Evolutionary conservation across 1,140 invertebrate genomes (phyloP).

Genomic region (Leucophenga varia): DNA sequence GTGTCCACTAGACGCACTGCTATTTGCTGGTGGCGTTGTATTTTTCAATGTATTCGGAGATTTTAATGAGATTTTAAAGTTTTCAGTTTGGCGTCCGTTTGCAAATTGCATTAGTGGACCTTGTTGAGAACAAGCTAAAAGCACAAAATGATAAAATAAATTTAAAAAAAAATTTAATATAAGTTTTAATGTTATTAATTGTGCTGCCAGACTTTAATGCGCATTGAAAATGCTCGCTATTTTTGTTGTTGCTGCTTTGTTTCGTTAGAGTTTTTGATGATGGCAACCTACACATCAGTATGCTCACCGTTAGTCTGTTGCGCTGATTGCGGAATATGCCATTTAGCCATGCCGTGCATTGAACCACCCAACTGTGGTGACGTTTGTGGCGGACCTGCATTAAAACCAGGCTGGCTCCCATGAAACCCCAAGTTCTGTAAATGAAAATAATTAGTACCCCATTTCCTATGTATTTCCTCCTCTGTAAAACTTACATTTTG

Average conservation of each 20-base stretch:
- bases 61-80: slow-evolving; percentile 68
- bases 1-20: slow-evolving; percentile 7
- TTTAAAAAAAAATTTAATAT: slow-evolving; percentile 6
- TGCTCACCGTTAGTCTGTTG: slow-evolving; percentile 56
- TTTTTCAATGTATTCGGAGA: slow-evolving; percentile 55
- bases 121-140: slow-evolving; percentile 45
- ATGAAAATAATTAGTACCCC: slow-evolving; percentile 3
- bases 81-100: slow-evolving; percentile 59
- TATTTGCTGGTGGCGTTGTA: slow-evolving; percentile 44
- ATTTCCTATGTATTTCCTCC: not conserved
- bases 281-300: no score
- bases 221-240: not conserved
- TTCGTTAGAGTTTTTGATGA: not conserved
- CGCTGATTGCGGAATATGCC: slow-evolving; percentile 68
- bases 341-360: slow-evolving; percentile 59
- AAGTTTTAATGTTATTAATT: no score
- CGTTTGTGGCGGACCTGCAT: slow-evolving; percentile 47
- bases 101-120: slow-evolving; percentile 49
- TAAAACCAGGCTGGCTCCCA: slow-evolving; percentile 54
- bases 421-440: slow-evolving; percentile 54
- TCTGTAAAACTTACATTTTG: slow-evolving; percentile 50
- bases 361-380: slow-evolving; percentile 37
- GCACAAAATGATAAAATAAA: not conserved
- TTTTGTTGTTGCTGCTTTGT: no score
- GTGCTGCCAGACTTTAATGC: no score